These are phyloP conservation scores for Apostichopus parvimensis DNA, from an alignment of 35 echinoderm and acorn worm genomes.

Conservation along the genomic window DNA sequence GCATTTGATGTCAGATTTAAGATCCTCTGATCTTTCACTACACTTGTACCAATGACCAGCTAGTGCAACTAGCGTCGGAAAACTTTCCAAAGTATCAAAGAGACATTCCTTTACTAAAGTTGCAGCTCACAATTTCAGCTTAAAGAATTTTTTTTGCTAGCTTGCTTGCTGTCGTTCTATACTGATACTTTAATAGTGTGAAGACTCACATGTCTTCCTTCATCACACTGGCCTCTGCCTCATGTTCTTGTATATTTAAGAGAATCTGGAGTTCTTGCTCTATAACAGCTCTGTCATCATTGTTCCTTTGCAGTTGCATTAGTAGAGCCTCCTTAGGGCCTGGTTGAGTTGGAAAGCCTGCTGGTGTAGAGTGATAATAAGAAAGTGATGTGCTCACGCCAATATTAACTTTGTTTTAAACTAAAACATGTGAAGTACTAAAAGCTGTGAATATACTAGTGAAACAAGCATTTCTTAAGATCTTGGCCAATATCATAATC, in stretches of 20 bases:
- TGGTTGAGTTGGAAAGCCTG: not conserved
- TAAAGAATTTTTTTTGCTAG: no score
- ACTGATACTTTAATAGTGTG: no score
- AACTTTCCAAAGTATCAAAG: no score
- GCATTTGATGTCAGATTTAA: no score
- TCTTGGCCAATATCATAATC: not conserved
- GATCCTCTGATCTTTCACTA: no score
- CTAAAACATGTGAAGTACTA: not conserved
- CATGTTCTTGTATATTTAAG: not conserved
- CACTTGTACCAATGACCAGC: no score
- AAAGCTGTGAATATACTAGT: not conserved
- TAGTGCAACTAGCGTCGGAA: no score
- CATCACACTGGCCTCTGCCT: not conserved
- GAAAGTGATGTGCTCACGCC: not conserved
- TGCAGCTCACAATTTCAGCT: no score
- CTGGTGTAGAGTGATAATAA: not conserved
- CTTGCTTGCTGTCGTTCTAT: no score
- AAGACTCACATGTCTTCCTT: not conserved
- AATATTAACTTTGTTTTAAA: not conserved
- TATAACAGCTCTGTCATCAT: not conserved
- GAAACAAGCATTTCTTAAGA: not conserved
- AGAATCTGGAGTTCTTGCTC: slow-evolving; percentile 1
- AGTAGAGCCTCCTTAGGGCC: not conserved
- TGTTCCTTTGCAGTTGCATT: not conserved
- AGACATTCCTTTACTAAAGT: no score